These are phyloP conservation scores for Aricia agestis DNA, from an alignment of 1,140 invertebrate species.

Conservation along the genomic window DNA sequence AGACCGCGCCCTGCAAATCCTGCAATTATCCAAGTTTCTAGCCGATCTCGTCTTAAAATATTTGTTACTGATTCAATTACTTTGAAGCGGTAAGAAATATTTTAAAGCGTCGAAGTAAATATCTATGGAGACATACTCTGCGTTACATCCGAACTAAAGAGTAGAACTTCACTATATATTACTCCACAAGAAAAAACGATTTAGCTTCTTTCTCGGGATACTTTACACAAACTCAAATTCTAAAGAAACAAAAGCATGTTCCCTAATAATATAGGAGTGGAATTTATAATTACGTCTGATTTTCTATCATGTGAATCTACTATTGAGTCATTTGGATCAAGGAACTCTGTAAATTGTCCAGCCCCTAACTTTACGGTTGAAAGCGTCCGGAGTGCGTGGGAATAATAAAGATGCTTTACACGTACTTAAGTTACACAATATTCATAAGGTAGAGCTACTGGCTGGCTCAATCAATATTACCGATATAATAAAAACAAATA, in stretches of 20 bases:
- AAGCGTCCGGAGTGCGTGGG: slow-evolving; percentile 58
- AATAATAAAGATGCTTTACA: slow-evolving; percentile 57
- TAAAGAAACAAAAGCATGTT: not conserved
- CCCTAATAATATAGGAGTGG: not conserved
- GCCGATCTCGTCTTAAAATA: slow-evolving; percentile 8
- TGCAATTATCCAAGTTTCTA: slow-evolving; percentile 28
- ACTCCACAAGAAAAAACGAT: too few relatives aligned
- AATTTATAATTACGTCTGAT: not conserved
- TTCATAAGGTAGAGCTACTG: slow-evolving; percentile 49
- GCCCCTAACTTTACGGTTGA: slow-evolving; percentile 65
- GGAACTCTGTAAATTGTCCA: slow-evolving; percentile 58
- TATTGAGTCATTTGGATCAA: slow-evolving; percentile 25
- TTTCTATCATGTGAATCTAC: slow-evolving; percentile 7
- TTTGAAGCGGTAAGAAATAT: too few relatives aligned
- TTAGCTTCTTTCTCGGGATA: too few relatives aligned
- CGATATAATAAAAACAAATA: slow-evolving; percentile 29
- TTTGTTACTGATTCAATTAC: too few relatives aligned
- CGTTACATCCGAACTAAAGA: too few relatives aligned
- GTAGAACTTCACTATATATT: too few relatives aligned
- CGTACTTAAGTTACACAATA: slow-evolving; percentile 69
- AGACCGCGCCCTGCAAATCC: slow-evolving; percentile 43
- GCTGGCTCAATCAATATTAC: slow-evolving; percentile 45
- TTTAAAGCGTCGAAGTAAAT: too few relatives aligned
- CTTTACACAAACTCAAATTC: not conserved
- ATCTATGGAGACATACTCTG: too few relatives aligned